These are phyloP conservation scores for Marcusenius ussheri DNA, from an alignment of 2,113 vertebrate genomes.

Conservation along the genomic window DNA sequence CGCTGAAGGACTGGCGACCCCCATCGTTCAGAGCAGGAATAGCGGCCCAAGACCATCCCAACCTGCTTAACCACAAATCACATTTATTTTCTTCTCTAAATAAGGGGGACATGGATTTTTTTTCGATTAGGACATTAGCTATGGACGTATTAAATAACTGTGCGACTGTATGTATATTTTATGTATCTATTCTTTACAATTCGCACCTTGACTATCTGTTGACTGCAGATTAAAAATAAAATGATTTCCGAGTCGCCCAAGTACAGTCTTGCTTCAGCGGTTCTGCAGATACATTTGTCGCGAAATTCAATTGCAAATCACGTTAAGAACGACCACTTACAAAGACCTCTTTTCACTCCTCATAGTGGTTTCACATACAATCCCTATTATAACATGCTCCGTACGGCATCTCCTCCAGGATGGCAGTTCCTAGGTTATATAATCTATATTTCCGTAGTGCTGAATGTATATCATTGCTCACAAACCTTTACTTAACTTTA, in stretches of 20 bases:
- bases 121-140: background rate
- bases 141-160: background rate
- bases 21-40: slow-evolving; percentile 45
- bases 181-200: background rate
- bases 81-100: background rate
- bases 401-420: background rate
- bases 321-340: background rate
- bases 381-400: background rate
- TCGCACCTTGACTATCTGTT: background rate
- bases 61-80: background rate
- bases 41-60: background rate
- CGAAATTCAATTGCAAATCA: background rate
- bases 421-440: background rate
- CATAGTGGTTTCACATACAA: background rate
- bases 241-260: background rate
- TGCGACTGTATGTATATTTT: background rate
- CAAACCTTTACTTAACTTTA: background rate
- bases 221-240: background rate
- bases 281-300: background rate
- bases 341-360: background rate
- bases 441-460: background rate
- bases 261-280: background rate
- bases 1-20: slow-evolving; percentile 53
- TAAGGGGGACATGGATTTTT: background rate
- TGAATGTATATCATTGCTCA: background rate